phyloP scores from a whole-genome alignment of 2,113 vertebrate genomes.

The Anhinga rufa region DNA sequence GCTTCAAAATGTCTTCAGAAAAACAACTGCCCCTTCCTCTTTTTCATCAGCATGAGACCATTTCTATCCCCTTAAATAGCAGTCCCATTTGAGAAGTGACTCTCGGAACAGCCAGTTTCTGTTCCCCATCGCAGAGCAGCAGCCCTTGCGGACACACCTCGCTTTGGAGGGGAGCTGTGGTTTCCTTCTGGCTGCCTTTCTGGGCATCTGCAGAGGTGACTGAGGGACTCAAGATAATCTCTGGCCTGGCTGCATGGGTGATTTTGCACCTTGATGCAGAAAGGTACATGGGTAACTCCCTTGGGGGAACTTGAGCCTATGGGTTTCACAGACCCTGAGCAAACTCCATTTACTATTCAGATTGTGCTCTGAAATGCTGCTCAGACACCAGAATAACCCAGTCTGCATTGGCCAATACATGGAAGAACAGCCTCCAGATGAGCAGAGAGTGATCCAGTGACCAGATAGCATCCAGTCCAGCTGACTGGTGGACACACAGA shows the following conservation, averaged over 20 bases:
- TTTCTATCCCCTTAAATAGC: neutral
- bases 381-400: neutral
- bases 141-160: neutral
- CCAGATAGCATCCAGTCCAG: neutral
- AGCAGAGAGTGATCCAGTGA: neutral
- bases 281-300: neutral
- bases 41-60: neutral
- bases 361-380: neutral
- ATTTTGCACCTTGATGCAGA: neutral
- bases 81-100: neutral
- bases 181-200: neutral
- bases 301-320: neutral
- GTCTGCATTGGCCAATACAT: neutral
- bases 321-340: neutral
- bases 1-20: neutral
- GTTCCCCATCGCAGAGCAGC: neutral
- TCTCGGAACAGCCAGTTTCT: conserved; percentile 9
- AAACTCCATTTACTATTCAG: neutral
- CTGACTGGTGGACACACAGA: neutral
- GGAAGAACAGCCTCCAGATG: neutral
- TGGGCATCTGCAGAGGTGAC: neutral
- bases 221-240: fast-evolving
- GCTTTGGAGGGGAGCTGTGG: fast-evolving
- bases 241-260: neutral
- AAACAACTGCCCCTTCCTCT: conserved; percentile 21